These are phyloP conservation scores for Pammene aurita DNA, from an alignment of 2,888 invertebrate species.

Conservation along the genomic window DNA sequence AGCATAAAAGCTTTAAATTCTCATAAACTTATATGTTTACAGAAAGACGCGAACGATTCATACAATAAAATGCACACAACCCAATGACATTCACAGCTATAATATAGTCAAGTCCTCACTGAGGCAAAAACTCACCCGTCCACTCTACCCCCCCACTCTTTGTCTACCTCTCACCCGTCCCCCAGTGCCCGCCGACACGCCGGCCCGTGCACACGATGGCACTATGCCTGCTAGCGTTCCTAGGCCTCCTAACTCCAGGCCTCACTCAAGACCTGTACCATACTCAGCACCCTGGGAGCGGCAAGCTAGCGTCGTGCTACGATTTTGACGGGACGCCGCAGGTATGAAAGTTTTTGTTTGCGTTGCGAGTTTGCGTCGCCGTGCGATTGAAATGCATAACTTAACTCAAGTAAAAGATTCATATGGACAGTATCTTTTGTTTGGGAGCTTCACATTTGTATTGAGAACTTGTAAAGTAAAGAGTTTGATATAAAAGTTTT, in stretches of 20 bases:
- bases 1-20: too few species aligned
- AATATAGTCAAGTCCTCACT: conserved; percentile 20
- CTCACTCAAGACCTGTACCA: conserved; percentile 5
- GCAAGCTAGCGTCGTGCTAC: conserved; percentile 72
- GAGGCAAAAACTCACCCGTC: conserved; percentile 1
- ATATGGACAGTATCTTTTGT: too few species aligned
- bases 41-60: too few species aligned
- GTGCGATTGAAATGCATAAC: not conserved
- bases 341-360: conserved; percentile 55
- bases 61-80: too few species aligned
- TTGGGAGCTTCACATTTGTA: too few species aligned
- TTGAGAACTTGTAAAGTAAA: too few species aligned
- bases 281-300: conserved; percentile 51
- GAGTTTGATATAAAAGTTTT: too few species aligned
- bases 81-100: too few species aligned
- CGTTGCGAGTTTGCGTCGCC: not conserved
- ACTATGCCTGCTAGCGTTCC: conserved; percentile 46
- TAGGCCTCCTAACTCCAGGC: conserved; percentile 53
- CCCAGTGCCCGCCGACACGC: conserved; percentile 74
- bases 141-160: conserved; percentile 52
- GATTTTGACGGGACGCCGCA: conserved; percentile 70
- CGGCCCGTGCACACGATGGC: conserved; percentile 64
- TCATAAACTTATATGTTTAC: too few species aligned
- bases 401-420: not conserved
- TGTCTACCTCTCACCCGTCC: conserved; percentile 60